These are phyloP conservation scores for Channa argus DNA, from an alignment of 2,113 vertebrate species.

Conservation along the genomic window DNA sequence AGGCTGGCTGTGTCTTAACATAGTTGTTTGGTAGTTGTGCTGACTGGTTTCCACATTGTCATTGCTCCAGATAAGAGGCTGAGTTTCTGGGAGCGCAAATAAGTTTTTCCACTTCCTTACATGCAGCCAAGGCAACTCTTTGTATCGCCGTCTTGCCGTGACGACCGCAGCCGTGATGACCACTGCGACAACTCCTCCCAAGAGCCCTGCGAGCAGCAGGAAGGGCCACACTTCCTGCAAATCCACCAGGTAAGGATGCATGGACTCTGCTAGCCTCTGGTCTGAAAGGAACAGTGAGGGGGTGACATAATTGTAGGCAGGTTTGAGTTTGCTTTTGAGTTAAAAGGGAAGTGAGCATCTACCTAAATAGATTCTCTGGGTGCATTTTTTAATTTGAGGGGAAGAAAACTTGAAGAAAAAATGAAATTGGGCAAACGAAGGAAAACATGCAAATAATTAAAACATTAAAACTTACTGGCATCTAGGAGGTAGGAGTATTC, in stretches of 20 bases:
- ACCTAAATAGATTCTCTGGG: neutral
- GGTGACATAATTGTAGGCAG: neutral
- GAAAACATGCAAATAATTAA: too few species aligned
- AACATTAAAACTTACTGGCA: slow-evolving; percentile 83
- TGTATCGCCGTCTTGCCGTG: neutral
- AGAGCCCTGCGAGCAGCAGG: slow-evolving; percentile 85
- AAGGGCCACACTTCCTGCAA: slow-evolving; percentile 87
- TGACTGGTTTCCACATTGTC: slow-evolving; percentile 31
- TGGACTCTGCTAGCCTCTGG: slow-evolving; percentile 82
- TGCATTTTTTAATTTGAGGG: too few species aligned
- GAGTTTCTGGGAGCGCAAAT: slow-evolving; percentile 49
- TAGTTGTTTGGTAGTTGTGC: slow-evolving; percentile 67
- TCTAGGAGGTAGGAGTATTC: slow-evolving; percentile 91
- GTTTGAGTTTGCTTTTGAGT: neutral
- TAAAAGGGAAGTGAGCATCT: neutral
- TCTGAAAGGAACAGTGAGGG: slow-evolving; percentile 53
- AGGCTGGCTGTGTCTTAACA: slow-evolving; percentile 41
- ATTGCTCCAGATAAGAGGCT: slow-evolving; percentile 63
- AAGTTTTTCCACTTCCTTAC: slow-evolving; percentile 27
- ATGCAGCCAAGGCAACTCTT: neutral
- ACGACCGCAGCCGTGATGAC: slow-evolving; percentile 39
- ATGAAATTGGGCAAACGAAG: too few species aligned
- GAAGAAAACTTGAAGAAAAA: too few species aligned
- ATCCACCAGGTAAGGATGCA: slow-evolving; percentile 86
- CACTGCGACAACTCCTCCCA: slow-evolving; percentile 81